Conservation (phyloP, 2,797 vertebrate species). For the Ptychadena robeensis region DNA sequence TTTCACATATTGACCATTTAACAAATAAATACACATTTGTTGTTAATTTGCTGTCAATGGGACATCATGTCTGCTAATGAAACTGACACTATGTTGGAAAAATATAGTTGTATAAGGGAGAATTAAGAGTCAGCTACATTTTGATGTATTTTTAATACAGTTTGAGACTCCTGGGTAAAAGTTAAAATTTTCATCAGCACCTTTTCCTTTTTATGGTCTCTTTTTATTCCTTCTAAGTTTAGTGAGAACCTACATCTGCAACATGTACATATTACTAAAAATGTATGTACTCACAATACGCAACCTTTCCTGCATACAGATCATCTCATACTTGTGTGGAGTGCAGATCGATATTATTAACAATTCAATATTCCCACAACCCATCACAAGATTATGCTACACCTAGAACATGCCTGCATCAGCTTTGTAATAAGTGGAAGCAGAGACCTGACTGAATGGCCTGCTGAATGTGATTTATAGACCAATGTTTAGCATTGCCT, state of each 20-base stretch:
- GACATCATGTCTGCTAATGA: background rate
- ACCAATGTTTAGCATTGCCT: slow-evolving; percentile 26
- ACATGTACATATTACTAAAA: slow-evolving; percentile 2
- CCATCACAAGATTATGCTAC: slow-evolving; percentile 17
- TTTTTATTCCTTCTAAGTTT: slow-evolving; percentile 6
- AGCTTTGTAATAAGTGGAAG: slow-evolving; percentile 28
- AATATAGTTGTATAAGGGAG: background rate
- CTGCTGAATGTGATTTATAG: slow-evolving; percentile 49
- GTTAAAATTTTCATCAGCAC: background rate
- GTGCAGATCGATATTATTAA: slow-evolving; percentile 41
- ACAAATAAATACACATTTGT: background rate
- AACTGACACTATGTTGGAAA: slow-evolving; percentile 1
- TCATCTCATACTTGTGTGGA: slow-evolving; percentile 8
- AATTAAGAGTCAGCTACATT: background rate
- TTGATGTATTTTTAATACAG: slow-evolving; percentile 38
- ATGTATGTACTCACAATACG: slow-evolving; percentile 2
- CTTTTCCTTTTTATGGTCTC: slow-evolving; percentile 13
- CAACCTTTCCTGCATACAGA: slow-evolving; percentile 25
- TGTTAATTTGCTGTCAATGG: background rate
- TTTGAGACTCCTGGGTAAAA: slow-evolving; percentile 13
- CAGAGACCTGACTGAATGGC: slow-evolving; percentile 23
- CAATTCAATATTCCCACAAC: slow-evolving; percentile 36
- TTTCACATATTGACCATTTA: background rate
- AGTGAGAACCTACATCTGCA: background rate
- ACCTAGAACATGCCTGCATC: slow-evolving; percentile 13